Percentiles rank a stretch among this genome's conserved stretches.
These are phyloP conservation scores for Brachystomella parvula DNA, from an alignment of 1,140 invertebrate genomes.

Conservation along the genomic window DNA sequence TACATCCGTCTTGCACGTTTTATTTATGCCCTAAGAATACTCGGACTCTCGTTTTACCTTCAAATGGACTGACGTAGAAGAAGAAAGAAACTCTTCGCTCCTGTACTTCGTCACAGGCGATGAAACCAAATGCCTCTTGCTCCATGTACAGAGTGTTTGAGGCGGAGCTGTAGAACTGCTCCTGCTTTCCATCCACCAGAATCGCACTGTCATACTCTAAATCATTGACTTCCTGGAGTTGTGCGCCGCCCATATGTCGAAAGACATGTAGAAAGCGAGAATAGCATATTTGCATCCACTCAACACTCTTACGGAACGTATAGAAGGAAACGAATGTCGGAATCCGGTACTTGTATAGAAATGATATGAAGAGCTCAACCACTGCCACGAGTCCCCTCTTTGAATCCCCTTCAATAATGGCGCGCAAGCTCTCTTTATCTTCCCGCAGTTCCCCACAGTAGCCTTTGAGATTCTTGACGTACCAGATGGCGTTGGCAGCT, in stretches of 20 bases:
- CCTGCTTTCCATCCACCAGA: background rate
- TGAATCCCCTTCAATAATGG: background rate
- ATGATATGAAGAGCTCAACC: background rate
- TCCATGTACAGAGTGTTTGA: background rate
- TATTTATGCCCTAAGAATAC: too few relatives aligned
- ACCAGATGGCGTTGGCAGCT: background rate
- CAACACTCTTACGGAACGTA: background rate
- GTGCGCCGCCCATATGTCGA: too few relatives aligned
- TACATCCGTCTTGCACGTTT: too few relatives aligned
- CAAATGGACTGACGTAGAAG: background rate
- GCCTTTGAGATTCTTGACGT: background rate
- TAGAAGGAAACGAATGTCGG: background rate
- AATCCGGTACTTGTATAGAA: background rate
- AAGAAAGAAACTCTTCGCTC: background rate
- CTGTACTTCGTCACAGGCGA: background rate
- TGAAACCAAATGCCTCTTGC: background rate
- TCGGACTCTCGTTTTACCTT: too few relatives aligned
- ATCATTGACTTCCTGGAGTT: too few relatives aligned
- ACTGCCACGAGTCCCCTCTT: background rate
- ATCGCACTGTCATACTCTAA: background rate
- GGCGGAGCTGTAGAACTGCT: background rate
- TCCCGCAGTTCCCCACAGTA: background rate
- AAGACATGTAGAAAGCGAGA: too few relatives aligned
- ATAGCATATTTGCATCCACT: too few relatives aligned
- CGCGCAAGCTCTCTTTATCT: background rate